These are phyloP conservation scores for Caenorhabditis macrosperma DNA, from an alignment of 2,888 invertebrate genomes.

Conservation along the genomic window DNA sequence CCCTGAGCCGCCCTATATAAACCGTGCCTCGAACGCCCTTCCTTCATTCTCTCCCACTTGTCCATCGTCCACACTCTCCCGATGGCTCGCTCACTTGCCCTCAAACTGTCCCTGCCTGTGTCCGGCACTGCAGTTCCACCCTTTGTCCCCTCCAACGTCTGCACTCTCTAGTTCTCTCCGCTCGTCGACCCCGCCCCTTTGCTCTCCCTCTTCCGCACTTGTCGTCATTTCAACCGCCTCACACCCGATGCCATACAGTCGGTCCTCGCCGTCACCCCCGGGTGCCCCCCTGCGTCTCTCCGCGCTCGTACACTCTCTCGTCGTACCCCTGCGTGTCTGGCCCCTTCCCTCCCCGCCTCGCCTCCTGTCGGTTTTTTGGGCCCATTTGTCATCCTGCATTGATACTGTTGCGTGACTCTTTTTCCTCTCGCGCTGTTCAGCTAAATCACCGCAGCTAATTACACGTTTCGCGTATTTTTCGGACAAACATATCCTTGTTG, in stretches of 20 bases:
- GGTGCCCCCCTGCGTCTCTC: slow-evolving; percentile 26
- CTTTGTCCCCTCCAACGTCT: not conserved
- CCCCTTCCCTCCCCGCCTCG: not conserved
- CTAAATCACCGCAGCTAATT: slow-evolving; percentile 30
- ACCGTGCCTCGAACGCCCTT: no score
- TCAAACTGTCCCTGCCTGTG: slow-evolving; percentile 25
- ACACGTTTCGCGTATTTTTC: not conserved
- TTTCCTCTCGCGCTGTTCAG: not conserved
- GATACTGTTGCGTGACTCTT: slow-evolving; percentile 1
- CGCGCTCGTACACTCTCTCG: not conserved
- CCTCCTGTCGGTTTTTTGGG: no score
- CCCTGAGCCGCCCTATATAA: no score
- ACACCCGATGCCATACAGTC: slow-evolving; percentile 28
- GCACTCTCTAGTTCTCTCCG: slow-evolving; percentile 2
- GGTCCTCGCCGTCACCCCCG: not conserved
- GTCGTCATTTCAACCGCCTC: slow-evolving; percentile 25
- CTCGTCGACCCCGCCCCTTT: not conserved
- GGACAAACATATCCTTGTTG: slow-evolving; percentile 2
- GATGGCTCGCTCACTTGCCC: slow-evolving; percentile 31
- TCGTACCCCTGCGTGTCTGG: slow-evolving; percentile 3
- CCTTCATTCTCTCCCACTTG: no score
- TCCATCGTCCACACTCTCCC: no score
- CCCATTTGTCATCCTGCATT: not conserved
- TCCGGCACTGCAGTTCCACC: not conserved
- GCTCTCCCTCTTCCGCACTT: slow-evolving; percentile 16